phyloP scores from a whole-genome alignment of 2,797 vertebrate species.

The Sciurus carolinensis region DNA sequence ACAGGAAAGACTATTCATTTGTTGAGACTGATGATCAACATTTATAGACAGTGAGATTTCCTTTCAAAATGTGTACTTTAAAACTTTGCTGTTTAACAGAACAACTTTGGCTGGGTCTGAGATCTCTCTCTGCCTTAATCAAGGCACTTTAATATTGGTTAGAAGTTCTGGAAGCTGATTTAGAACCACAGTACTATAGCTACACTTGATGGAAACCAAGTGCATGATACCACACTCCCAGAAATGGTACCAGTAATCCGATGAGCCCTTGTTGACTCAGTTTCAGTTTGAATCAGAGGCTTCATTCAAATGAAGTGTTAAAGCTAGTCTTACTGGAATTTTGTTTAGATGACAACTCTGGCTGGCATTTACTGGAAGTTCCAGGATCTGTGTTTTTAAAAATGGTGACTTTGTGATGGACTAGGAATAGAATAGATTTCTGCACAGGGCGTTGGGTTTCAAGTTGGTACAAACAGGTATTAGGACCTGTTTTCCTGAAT shows the following conservation, averaged over 20 bases:
- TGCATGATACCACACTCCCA: background rate
- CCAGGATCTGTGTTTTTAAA: background rate
- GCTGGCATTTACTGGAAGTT: accelerated
- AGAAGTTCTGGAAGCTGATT: background rate
- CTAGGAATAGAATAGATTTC: background rate
- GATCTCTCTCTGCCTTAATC: background rate
- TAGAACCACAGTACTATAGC: background rate
- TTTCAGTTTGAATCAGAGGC: background rate
- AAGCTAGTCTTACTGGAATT: background rate
- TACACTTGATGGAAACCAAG: background rate
- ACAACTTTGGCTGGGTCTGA: accelerated
- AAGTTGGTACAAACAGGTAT: background rate
- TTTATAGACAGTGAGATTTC: background rate
- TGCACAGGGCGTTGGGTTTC: background rate
- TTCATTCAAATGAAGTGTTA: background rate
- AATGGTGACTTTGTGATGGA: background rate
- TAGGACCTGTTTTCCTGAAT: slow-evolving; percentile 16
- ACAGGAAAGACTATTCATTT: background rate
- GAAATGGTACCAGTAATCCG: accelerated
- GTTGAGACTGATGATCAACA: background rate
- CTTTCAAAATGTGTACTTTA: background rate
- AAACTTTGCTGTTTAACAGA: background rate
- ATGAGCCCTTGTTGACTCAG: accelerated
- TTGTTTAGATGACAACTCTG: background rate
- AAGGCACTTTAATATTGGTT: no score